Evolutionary conservation across 2,113 vertebrate genomes (phyloP).

Genomic region (Ranitomeya variabilis): DNA sequence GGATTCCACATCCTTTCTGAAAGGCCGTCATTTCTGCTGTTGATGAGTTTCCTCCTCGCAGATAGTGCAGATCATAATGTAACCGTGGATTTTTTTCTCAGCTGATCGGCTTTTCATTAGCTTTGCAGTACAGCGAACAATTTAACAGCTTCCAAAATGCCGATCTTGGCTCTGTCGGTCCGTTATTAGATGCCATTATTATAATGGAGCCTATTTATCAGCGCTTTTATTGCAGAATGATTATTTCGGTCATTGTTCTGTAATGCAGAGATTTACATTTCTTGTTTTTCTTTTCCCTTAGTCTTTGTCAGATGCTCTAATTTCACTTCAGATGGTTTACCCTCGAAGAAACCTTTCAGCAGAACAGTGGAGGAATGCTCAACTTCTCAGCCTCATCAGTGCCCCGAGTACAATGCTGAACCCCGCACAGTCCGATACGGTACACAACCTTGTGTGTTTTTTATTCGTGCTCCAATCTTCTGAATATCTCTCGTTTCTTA

Average conservation of each 20-base stretch:
- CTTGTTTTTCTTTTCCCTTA: constrained; percentile 60
- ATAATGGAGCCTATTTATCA: not conserved
- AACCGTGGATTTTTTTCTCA: not conserved
- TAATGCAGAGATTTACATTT: not conserved
- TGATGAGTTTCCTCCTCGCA: not conserved
- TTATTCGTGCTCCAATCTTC: not conserved
- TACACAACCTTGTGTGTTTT: constrained; percentile 61
- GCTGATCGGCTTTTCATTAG: not conserved
- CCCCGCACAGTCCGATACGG: constrained; percentile 95
- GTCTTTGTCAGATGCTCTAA: constrained; percentile 94
- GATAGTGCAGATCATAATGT: not conserved
- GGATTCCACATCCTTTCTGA: not conserved
- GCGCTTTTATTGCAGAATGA: not conserved
- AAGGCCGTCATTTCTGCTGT: not conserved
- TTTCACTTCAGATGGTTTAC: constrained; percentile 98
- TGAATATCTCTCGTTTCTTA: not conserved
- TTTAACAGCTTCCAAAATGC: constrained; percentile 4
- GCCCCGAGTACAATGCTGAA: constrained; percentile 98
- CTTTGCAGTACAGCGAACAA: not conserved
- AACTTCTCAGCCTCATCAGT: constrained; percentile 94
- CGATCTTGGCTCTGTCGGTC: not conserved
- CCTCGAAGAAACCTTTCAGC: constrained; percentile 95
- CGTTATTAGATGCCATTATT: not conserved
- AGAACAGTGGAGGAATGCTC: constrained; percentile 98
- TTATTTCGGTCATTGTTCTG: not conserved